Evolutionary conservation across 2,797 vertebrate species (phyloP).

Genomic region (Antennarius maculatus): DNA sequence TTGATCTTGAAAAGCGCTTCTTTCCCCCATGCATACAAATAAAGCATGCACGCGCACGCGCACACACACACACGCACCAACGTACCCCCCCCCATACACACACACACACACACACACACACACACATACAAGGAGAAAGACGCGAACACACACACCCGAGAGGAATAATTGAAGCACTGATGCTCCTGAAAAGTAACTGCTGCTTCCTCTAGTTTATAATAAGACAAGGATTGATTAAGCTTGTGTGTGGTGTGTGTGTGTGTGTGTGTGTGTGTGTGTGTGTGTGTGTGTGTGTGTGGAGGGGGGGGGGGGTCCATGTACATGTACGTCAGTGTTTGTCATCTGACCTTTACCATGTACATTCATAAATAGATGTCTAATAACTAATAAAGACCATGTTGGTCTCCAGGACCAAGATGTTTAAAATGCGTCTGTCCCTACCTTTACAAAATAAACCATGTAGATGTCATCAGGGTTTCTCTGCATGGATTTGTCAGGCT

Average conservation of each 20-base stretch:
- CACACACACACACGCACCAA: background rate
- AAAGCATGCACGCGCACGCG: constrained; percentile 6
- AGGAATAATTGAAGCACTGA: background rate
- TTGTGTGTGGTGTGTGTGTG: background rate
- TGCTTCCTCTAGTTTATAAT: constrained; percentile 22
- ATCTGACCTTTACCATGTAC: constrained; percentile 60
- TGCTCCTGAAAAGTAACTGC: constrained; percentile 3
- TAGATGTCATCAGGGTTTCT: constrained; percentile 36
- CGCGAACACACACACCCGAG: constrained; percentile 10
- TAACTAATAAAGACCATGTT: constrained; percentile 45
- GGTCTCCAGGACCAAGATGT: background rate
- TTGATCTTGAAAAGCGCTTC: constrained; percentile 52
- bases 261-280: constrained; percentile 2
- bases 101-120: constrained; percentile 8
- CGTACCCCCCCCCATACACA: background rate
- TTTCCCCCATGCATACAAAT: constrained; percentile 40
- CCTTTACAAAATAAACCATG: constrained; percentile 39
- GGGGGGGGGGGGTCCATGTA: constrained; percentile 3
- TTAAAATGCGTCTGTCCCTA: background rate
- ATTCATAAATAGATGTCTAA: constrained; percentile 62
- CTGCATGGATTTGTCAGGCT: constrained; percentile 25
- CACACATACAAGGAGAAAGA: background rate
- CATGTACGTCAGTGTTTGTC: constrained; percentile 35
- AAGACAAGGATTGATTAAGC: constrained; percentile 40
- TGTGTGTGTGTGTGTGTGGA: constrained; percentile 11